phyloP scores from a whole-genome alignment of 2,113 vertebrate genomes.

The Coryphaenoides rupestris region DNA sequence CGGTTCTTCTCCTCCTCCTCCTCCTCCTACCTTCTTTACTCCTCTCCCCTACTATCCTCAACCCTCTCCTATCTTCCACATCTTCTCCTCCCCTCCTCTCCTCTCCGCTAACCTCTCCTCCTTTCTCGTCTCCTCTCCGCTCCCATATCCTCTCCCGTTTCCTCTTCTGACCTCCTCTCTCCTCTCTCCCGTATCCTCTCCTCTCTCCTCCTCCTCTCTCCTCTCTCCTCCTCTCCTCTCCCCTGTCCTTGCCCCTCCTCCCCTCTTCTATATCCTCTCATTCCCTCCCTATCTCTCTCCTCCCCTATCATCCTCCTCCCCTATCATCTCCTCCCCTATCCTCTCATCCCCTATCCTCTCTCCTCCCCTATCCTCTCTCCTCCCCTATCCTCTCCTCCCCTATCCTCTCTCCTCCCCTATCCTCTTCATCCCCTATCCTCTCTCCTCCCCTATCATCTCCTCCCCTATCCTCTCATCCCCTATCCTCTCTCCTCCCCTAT shows the following conservation, averaged over 20 bases:
- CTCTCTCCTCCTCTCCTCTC: not conserved
- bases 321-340: not conserved
- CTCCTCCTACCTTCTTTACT: not conserved
- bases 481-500: not conserved
- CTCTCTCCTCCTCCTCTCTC: not conserved
- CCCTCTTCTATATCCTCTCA: not conserved
- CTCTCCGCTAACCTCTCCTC: not conserved
- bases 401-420: too few species aligned
- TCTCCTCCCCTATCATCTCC: not conserved
- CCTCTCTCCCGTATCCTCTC: not conserved
- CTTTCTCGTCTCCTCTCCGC: not conserved
- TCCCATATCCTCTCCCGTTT: not conserved
- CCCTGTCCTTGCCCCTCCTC: not conserved
- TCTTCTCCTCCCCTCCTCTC: not conserved
- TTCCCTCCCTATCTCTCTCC: not conserved
- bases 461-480: not conserved
- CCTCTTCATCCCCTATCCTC: slow-evolving; percentile 1
- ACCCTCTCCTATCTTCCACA: not conserved
- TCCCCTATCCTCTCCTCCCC: not conserved
- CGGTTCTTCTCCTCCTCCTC: not conserved
- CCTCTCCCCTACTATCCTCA: not conserved
- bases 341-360: not conserved
- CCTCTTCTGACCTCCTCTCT: not conserved
- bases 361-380: not conserved
- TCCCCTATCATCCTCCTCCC: not conserved